Percentiles rank a stretch among this genome's conserved stretches.
These are phyloP conservation scores for Passer montanus DNA, from an alignment of 2,113 vertebrate genomes.

Conservation along the genomic window DNA sequence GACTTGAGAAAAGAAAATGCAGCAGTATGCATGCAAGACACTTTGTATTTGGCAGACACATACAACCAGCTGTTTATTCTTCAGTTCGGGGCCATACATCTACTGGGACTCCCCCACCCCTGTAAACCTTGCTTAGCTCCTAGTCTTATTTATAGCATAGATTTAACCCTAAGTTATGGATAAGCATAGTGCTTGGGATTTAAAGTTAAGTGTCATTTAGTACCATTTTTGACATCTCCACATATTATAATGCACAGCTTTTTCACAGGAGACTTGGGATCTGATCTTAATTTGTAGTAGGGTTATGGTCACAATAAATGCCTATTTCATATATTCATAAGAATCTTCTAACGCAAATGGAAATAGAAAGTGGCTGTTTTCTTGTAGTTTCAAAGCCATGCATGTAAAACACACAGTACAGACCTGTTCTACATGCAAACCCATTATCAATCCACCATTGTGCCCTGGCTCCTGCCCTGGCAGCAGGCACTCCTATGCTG, in stretches of 20 bases:
- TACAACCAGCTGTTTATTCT: constrained; percentile 47
- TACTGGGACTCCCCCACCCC: not conserved
- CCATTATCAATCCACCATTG: not conserved
- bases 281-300: constrained; percentile 78
- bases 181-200: constrained; percentile 57
- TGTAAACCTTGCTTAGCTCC: constrained; percentile 55
- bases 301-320: constrained; percentile 71
- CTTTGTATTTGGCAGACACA: constrained; percentile 31
- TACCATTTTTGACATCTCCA: constrained; percentile 71
- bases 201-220: constrained; percentile 60
- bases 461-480: not conserved
- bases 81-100: constrained; percentile 42
- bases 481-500: not conserved
- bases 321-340: constrained; percentile 63
- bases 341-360: constrained; percentile 48
- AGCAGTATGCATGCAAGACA: not conserved
- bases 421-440: constrained; percentile 15
- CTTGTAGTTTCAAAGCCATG: not conserved
- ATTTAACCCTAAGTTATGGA: constrained; percentile 40
- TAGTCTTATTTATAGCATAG: constrained; percentile 59
- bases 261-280: constrained; percentile 43
- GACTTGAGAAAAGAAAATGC: constrained; percentile 5
- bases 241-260: constrained; percentile 61
- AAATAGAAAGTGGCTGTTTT: constrained; percentile 58
- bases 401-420: not conserved